Conservation (phyloP, 2,797 vertebrate genomes). For the Anableps anableps region DNA sequence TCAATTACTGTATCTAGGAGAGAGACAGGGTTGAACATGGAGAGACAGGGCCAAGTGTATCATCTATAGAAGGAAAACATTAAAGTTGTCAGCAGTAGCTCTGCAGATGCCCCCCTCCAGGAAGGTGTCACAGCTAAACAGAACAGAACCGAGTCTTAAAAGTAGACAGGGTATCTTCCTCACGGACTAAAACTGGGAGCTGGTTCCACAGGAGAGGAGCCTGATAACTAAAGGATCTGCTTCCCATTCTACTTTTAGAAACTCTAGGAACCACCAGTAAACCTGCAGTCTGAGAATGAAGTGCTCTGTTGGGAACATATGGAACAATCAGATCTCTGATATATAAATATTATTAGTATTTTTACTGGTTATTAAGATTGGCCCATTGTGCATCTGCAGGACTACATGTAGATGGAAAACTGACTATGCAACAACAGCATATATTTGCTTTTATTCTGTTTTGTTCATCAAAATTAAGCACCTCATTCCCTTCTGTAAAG, state of each 20-base stretch:
- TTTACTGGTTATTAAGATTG: not conserved
- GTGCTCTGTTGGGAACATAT: not conserved
- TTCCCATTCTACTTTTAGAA: not conserved
- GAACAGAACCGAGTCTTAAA: not conserved
- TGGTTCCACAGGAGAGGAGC: not conserved
- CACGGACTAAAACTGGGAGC: not conserved
- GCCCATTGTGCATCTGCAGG: not conserved
- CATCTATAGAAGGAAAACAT: not conserved
- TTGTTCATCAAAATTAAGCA: not conserved
- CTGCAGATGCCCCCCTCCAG: not conserved
- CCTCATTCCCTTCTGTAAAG: not conserved
- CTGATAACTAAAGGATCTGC: not conserved
- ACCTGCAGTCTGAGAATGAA: too few relatives aligned
- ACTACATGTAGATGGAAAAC: not conserved
- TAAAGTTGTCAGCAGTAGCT: not conserved
- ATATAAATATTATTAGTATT: not conserved
- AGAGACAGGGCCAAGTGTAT: too few relatives aligned
- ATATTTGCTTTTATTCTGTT: too few relatives aligned
- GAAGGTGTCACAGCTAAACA: not conserved
- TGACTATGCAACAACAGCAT: too few relatives aligned
- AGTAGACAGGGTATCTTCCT: not conserved
- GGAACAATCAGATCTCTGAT: not conserved
- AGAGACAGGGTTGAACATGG: too few relatives aligned
- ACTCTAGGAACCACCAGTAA: not conserved
- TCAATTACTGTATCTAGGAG: too few relatives aligned